These are phyloP conservation scores for Eupsilia transversa DNA, from an alignment of 2,888 invertebrate species.

Conservation along the genomic window DNA sequence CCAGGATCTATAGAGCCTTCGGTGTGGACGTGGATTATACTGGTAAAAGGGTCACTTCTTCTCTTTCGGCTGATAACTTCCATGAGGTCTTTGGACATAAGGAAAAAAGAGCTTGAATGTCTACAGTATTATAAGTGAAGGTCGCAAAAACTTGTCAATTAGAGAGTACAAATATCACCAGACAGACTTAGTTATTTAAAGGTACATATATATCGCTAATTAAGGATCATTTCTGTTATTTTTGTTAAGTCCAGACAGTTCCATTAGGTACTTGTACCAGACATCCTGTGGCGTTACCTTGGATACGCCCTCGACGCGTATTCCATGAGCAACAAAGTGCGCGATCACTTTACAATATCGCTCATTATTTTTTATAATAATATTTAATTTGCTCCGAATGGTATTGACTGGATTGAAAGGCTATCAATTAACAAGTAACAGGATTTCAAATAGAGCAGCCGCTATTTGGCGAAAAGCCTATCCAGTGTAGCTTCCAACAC, in stretches of 20 bases:
- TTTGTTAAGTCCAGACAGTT: neutral
- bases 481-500: neutral
- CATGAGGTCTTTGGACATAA: neutral
- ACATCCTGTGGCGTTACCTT: constrained; percentile 7
- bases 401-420: neutral
- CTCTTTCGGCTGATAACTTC: neutral
- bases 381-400: neutral
- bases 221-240: neutral
- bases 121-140: neutral
- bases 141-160: neutral
- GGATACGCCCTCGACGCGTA: neutral
- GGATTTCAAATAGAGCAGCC: neutral
- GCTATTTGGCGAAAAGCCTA: neutral
- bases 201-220: neutral
- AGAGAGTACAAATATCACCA: neutral
- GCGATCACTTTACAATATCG: neutral
- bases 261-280: neutral
- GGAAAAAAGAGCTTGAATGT: neutral
- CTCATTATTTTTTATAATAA: neutral
- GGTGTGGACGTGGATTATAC: neutral
- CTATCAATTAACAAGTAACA: no score
- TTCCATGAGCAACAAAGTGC: no score
- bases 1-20: neutral
- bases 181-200: constrained; percentile 1
- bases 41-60: neutral